phyloP scores from a whole-genome alignment of 2,888 invertebrate species.

The Drosophila mercatorum region DNA sequence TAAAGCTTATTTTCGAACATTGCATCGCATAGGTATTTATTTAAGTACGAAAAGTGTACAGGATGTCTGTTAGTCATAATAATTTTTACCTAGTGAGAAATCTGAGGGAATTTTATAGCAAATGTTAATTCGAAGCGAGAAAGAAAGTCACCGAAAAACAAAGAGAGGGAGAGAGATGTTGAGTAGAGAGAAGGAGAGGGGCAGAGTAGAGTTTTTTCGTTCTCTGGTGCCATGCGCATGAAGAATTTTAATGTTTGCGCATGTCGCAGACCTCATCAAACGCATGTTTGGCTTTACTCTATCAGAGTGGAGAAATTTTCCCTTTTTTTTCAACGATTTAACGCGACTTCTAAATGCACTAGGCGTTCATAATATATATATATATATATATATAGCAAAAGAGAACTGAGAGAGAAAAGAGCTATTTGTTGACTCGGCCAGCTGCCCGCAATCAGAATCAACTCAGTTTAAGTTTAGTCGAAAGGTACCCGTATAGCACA shows the following conservation, averaged over 20 bases:
- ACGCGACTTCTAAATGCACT: slow-evolving; percentile 37
- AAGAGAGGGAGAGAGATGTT: background rate
- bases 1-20: background rate
- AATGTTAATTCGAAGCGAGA: slow-evolving; percentile 3
- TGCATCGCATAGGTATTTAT: background rate
- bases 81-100: too few relatives aligned
- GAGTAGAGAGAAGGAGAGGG: background rate
- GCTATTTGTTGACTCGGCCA: slow-evolving; percentile 22
- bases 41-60: background rate
- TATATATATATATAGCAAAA: background rate
- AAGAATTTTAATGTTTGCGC: slow-evolving; percentile 53
- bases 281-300: slow-evolving; percentile 15
- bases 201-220: background rate
- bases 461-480: slow-evolving; percentile 59
- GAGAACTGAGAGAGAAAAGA: slow-evolving; percentile 26
- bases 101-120: background rate
- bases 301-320: slow-evolving; percentile 37
- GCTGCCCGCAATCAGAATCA: background rate
- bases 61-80: background rate
- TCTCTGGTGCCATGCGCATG: slow-evolving; percentile 57
- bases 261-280: slow-evolving; percentile 6
- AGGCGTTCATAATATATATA: background rate
- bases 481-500: slow-evolving; percentile 60
- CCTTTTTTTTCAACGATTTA: slow-evolving; percentile 64
- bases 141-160: background rate